Base-by-base conservation (phyloP, 2,888 invertebrate genomes). In the Acronicta aceris region DNA sequence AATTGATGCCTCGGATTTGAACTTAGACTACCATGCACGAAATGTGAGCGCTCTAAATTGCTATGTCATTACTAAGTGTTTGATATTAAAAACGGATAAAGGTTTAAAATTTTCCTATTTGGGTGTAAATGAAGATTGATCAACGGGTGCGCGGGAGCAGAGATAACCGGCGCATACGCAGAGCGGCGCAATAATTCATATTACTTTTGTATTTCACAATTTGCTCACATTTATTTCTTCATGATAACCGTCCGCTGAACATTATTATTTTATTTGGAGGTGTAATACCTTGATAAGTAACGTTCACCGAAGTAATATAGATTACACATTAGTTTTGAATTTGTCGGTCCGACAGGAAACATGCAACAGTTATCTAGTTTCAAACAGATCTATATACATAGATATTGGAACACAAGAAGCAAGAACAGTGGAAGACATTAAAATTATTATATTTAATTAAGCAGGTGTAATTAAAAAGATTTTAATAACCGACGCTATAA, bases 271-370 rank as follows among this genome's bases (percentile, higher is more conserved):
- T 47, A 52, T 43, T 59, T 42, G 12, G 9, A 13, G 8, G 21
- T 30, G 21, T 21, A 21, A 21, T 21, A 30, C 46, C 46, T 46
- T 46, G 46, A 30, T 43, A 48, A 30, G n/a, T 38, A 38, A 51
- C 64, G 42, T 64, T 70, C 71, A 48, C 64, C 33, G 38, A 25
- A 40, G 33, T 42, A 38, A 40, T 63, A 13, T 30, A 15, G 30
- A 70, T 52, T 63, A 61, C 36, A 67, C 15, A 15, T 16, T 30
- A 30, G 27, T 46, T 33, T 41, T 9, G 30, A 46, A 8, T 46
- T 27, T 30, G 71, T 41, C 46, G 41, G 71, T 38, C 63, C 30
- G 50, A 8, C 63, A 63, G 71, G 71, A 64, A 50, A 50, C 17
- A 25, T 51, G 70, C 46, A 64, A 64, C 46, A 46, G n/a, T 46